phyloP scores from a whole-genome alignment of 2,113 vertebrate species.

The Oncorhynchus tshawytscha region DNA sequence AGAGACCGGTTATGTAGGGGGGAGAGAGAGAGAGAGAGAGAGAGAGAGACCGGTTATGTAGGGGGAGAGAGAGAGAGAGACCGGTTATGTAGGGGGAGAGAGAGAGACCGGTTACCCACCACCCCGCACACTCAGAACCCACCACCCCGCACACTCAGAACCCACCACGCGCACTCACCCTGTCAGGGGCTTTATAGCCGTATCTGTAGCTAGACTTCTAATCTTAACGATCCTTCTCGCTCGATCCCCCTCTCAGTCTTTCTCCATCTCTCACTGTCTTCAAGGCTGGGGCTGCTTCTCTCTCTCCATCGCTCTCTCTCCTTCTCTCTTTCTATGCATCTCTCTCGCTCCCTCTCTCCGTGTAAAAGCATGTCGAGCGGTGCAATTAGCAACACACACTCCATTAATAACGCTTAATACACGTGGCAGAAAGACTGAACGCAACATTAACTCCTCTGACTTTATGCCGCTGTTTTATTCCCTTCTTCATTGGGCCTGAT shows the following conservation, averaged over 20 bases:
- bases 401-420: conserved; percentile 69
- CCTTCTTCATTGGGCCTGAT: conserved; percentile 39
- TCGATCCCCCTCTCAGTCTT: conserved; percentile 29
- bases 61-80: too few species aligned
- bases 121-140: background rate
- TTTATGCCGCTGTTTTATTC: conserved; percentile 30
- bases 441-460: conserved; percentile 67
- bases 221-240: conserved; percentile 12
- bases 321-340: conserved; percentile 11
- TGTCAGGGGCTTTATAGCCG: background rate
- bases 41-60: too few species aligned
- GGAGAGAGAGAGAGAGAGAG: too few species aligned
- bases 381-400: conserved; percentile 70
- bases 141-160: background rate
- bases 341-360: conserved; percentile 2
- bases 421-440: conserved; percentile 46
- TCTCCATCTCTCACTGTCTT: conserved; percentile 29
- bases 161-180: background rate
- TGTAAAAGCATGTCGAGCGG: conserved; percentile 47
- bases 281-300: background rate
- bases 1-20: too few species aligned
- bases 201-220: conserved; percentile 16
- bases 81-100: too few species aligned
- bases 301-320: conserved; percentile 90
- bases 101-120: background rate